Evolutionary conservation across 1,140 invertebrate genomes (phyloP).

Genomic region (Pseudobourletiella spinata): DNA sequence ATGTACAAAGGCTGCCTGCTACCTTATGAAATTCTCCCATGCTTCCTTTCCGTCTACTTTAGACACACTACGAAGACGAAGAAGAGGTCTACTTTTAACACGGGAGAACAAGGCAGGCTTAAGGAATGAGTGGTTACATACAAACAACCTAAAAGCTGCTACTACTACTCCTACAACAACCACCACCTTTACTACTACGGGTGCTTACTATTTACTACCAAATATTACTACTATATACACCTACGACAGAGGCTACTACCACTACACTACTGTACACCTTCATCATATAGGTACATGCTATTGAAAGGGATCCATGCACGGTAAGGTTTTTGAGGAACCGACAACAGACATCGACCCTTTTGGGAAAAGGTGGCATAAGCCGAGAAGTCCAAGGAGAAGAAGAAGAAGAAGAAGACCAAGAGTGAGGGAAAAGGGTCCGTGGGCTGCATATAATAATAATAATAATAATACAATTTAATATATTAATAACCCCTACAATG

Average conservation of each 20-base stretch:
- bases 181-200: background rate
- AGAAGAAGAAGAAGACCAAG: background rate
- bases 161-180: no score
- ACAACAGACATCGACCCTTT: slow-evolving; percentile 2
- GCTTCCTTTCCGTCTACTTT: background rate
- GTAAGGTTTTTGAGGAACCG: slow-evolving; percentile 3
- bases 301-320: background rate
- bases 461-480: slow-evolving; percentile 13
- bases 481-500: slow-evolving; percentile 10
- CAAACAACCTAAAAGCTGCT: no score
- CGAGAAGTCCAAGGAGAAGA: background rate
- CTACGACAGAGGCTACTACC: no score
- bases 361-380: background rate
- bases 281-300: no score
- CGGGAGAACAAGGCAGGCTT: no score
- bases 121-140: no score
- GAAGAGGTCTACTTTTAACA: no score
- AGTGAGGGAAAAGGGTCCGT: slow-evolving; percentile 4
- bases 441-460: background rate
- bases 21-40: background rate
- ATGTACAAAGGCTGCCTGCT: no score
- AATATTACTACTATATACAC: no score
- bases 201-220: background rate
- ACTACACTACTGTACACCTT: no score
- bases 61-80: no score